phyloP scores from a whole-genome alignment of 2,113 vertebrate genomes.

The Castor canadensis region DNA sequence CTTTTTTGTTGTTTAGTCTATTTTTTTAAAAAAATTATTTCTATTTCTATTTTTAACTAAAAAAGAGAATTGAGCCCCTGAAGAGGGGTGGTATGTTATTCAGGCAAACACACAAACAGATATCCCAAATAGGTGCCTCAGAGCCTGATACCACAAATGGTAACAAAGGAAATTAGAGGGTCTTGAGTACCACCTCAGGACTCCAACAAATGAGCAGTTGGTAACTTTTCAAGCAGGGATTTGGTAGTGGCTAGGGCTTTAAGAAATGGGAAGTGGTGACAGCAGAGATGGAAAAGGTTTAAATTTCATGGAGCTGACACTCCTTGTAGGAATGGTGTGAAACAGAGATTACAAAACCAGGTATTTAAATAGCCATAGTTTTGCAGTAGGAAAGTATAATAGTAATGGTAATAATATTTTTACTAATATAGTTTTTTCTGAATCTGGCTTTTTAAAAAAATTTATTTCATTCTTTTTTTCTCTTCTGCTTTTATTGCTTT shows the following conservation, averaged over 20 bases:
- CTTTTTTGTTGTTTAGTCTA: not conserved
- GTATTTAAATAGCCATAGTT: not conserved
- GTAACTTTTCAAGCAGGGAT: not conserved
- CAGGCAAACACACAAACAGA: not conserved
- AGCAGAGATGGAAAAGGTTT: not conserved
- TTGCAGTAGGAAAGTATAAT: not conserved
- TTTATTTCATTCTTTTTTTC: too few species aligned
- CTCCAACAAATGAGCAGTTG: not conserved
- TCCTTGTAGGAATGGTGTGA: constrained; percentile 21
- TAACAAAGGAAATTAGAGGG: not conserved
- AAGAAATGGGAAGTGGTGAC: not conserved
- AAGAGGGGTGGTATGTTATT: not conserved
- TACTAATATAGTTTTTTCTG: too few species aligned
- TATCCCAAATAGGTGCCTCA: not conserved
- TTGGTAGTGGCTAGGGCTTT: not conserved
- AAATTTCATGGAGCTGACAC: not conserved
- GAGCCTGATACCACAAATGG: not conserved
- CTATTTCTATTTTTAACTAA: not conserved
- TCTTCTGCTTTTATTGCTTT: too few species aligned
- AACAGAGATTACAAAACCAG: not conserved
- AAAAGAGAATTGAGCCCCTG: not conserved
- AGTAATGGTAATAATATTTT: not conserved
- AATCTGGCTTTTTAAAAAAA: too few species aligned
- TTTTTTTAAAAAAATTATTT: not conserved
- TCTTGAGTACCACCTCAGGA: not conserved